Evolutionary conservation across 2,888 invertebrate genomes (phyloP), one percentile per base, ranked within the genome.

Genomic region (Tenthredo distinguenda): DNA sequence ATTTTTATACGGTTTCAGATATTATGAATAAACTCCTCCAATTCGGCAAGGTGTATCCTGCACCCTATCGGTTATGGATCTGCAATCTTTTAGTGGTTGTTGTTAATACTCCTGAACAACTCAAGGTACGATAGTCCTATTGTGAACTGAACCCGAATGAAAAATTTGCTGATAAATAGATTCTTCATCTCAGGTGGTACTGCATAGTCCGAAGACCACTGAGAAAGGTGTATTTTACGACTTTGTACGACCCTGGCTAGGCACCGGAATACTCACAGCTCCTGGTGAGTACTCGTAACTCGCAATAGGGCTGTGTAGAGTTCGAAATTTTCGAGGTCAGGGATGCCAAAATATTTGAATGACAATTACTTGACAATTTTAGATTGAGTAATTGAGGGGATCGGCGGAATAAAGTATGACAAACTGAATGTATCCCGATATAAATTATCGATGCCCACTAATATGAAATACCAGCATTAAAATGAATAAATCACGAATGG

Each of bases 181-280:
- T 47, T 47, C 47, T 12, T 10, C 3, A 15, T 15, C 15, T 10
- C 10, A 90, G 89, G 86, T 85, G 12, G 82, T 90, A 71, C 86
- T 89, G 18, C 81, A 85, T 31, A 89, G 89, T 86, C 89, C 87
- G 34, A 90, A 89, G 85, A 86, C 89, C n/a, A 87, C 90, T 40
- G 89, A 90, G 18, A 90, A 90, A 68, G 88, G 87, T n/a, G 87
- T 88, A 7, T 84, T 90, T 43, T 89, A 88, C 85, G 88, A 87
- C 76, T 88, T 89, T 62, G 76, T 55, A 21, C 85, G 86, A 65
- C 90, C 89, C 85, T 90, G 89, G 89, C n/a, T 90, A 31, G 90
- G 90, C 71, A 89, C 88, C 10, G 90, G 90, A 85, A 87, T 90
- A 86, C 89, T 90, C 84, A 89, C 89, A 18, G 90, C 90, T 72